phyloP scores from a whole-genome alignment of 2,797 vertebrate species.

The Potorous gilbertii region DNA sequence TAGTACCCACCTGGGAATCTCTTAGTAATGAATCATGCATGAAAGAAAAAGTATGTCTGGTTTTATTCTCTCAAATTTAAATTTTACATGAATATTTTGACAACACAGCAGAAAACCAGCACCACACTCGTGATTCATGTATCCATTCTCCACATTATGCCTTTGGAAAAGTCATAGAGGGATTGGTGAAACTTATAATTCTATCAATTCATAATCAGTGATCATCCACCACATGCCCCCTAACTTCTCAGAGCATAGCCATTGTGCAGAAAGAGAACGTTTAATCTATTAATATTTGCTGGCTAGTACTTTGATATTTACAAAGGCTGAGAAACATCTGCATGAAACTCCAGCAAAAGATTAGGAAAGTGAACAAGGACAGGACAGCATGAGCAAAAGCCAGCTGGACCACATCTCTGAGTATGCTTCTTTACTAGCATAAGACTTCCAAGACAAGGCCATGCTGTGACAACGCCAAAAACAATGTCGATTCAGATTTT shows the following conservation, averaged over 20 bases:
- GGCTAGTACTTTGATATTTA: constrained; percentile 67
- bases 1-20: neutral
- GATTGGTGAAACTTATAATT: constrained; percentile 3
- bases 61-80: constrained; percentile 28
- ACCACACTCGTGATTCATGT: neutral
- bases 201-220: constrained; percentile 22
- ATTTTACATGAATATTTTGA: constrained; percentile 9
- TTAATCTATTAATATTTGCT: constrained; percentile 68
- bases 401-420: constrained; percentile 26
- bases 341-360: constrained; percentile 65
- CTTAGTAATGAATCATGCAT: neutral
- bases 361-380: constrained; percentile 59
- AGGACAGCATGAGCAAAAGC: constrained; percentile 55
- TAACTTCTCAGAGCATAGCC: constrained; percentile 39
- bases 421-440: constrained; percentile 23
- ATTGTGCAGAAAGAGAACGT: constrained; percentile 34
- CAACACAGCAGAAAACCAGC: constrained; percentile 22
- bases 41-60: neutral
- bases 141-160: constrained; percentile 32
- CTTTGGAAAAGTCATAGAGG: constrained; percentile 16
- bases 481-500: neutral
- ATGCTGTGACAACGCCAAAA: neutral
- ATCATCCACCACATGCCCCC: neutral
- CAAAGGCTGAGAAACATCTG: constrained; percentile 47
- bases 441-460: neutral